Evolutionary conservation across 1,140 invertebrate genomes (phyloP).

Genomic region (Colletes gigas): DNA sequence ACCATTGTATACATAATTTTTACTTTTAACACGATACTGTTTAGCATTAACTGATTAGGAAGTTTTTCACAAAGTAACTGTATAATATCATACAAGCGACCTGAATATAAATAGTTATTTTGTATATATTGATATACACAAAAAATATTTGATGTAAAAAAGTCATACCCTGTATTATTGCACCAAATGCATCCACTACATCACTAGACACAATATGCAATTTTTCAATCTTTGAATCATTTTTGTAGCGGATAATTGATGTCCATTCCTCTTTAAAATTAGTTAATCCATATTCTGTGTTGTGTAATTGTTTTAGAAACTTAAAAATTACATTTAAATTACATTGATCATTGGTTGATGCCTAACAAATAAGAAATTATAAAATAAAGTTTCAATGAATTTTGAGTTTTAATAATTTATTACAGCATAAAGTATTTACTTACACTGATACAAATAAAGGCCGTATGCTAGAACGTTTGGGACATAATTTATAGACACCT

Average conservation of each 20-base stretch:
- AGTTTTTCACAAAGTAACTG: slow-evolving; percentile 7
- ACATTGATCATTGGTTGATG: neutral
- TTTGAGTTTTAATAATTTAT: neutral
- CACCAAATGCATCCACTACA: slow-evolving; percentile 35
- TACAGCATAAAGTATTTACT: neutral
- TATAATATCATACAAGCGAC: slow-evolving; percentile 20
- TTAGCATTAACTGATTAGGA: neutral
- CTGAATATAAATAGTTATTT: slow-evolving; percentile 14
- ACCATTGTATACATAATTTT: no score
- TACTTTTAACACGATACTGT: neutral
- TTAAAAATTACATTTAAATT: neutral
- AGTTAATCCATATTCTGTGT: slow-evolving; percentile 18
- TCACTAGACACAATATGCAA: slow-evolving; percentile 14
- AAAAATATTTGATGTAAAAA: neutral
- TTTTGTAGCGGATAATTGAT: neutral
- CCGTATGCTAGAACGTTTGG: slow-evolving; percentile 8
- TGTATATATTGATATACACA: neutral
- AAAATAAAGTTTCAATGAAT: neutral
- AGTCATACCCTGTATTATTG: slow-evolving; percentile 25
- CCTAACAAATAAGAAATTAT: neutral
- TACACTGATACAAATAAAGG: slow-evolving; percentile 13
- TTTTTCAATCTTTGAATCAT: neutral
- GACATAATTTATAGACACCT: slow-evolving; percentile 1
- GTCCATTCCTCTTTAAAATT: slow-evolving; percentile 18
- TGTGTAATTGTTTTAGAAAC: slow-evolving; percentile 33